These are phyloP conservation scores for Apodemia mormo DNA, from an alignment of 2,888 invertebrate species.

Conservation along the genomic window DNA sequence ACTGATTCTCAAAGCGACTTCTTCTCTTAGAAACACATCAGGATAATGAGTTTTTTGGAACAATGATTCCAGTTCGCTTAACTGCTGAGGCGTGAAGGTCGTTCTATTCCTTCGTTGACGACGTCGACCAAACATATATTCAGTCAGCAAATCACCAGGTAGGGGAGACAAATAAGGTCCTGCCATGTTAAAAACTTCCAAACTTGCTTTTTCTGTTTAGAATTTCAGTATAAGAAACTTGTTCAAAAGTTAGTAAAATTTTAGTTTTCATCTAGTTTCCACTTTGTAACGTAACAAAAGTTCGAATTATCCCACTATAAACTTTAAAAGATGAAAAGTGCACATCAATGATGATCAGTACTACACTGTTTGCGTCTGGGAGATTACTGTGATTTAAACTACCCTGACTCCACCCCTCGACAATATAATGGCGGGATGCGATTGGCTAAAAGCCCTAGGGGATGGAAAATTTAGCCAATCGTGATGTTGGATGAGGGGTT, in stretches of 20 bases:
- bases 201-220: not conserved
- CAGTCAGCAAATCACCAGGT: constrained; percentile 93
- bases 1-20: constrained; percentile 94
- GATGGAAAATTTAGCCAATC: constrained; percentile 71
- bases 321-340: constrained; percentile 32
- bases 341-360: constrained; percentile 50
- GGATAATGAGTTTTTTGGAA: constrained; percentile 98
- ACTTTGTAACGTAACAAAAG: constrained; percentile 25
- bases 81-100: constrained; percentile 96
- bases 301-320: constrained; percentile 35
- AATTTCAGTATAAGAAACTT: not conserved
- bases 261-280: not conserved
- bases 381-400: constrained; percentile 68
- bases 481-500: constrained; percentile 49
- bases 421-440: constrained; percentile 47
- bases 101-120: constrained; percentile 95
- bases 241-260: not conserved
- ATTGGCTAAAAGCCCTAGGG: constrained; percentile 67
- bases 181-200: constrained; percentile 81
- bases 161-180: constrained; percentile 93
- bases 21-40: constrained; percentile 93
- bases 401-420: constrained; percentile 70
- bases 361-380: constrained; percentile 65
- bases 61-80: constrained; percentile 93
- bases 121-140: constrained; percentile 95